These are phyloP conservation scores for Antheraea mylitta DNA, from an alignment of 1,140 invertebrate species.

Conservation along the genomic window DNA sequence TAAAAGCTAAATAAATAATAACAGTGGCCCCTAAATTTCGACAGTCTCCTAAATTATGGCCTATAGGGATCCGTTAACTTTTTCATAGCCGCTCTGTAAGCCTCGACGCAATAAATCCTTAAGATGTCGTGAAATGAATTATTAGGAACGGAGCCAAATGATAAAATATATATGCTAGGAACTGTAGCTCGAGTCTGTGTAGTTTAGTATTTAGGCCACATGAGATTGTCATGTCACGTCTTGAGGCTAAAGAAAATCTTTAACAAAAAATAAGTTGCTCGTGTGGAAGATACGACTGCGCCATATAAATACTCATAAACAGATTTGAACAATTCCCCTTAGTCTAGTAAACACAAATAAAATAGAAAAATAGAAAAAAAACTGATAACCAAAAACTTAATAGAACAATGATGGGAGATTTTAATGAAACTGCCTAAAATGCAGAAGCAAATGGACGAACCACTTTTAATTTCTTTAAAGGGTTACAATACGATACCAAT, in stretches of 20 bases:
- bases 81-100: not conserved
- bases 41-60: conserved; percentile 1
- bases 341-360: too few species aligned
- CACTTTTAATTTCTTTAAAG: too few species aligned
- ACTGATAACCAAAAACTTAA: too few species aligned
- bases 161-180: not conserved
- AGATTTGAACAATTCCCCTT: not conserved
- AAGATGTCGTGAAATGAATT: conserved; percentile 2
- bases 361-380: too few species aligned
- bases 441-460: too few species aligned
- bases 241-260: not conserved
- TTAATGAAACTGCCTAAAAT: too few species aligned
- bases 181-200: not conserved
- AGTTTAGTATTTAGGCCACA: not conserved
- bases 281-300: not conserved
- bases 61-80: conserved; percentile 1
- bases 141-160: conserved; percentile 1
- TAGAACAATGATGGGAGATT: too few species aligned
- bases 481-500: too few species aligned
- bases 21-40: not conserved
- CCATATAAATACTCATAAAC: not conserved
- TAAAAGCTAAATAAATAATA: conserved; percentile 4
- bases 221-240: not conserved
- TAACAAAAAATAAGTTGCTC: not conserved
- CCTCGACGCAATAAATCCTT: not conserved